Evolutionary conservation across 2,113 vertebrate species (phyloP), one percentile per base, ranked within the genome.

Genomic region (Mionectes macconnelli): DNA sequence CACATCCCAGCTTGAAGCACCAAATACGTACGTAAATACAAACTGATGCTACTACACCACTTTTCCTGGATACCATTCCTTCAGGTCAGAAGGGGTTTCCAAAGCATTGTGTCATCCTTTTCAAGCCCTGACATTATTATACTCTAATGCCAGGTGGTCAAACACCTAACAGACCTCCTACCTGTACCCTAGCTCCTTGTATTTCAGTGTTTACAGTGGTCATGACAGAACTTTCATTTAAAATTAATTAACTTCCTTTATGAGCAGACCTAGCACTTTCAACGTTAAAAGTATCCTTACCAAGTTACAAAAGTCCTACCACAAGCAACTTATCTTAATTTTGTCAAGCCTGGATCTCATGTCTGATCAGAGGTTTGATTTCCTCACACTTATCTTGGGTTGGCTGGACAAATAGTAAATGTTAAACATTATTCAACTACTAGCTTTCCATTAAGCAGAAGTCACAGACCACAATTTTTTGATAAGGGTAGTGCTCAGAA

Each of bases 31-130:
- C 13, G 4, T 25, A 86, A 56, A 59, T 33, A 52, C 23, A 74
- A 74, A 66, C 19, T 1, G 7, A 31, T 57, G 37, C 22, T 49
- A 64, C 35, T 37, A 15, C 4, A 63, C 4, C 8, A 3, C 17
- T 67, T 27, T 19, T 14, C 13, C 18, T 47, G 11, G 6, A 7
- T 16, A 44, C 21, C 0, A 0, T 6, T 67, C 15, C 39, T 73
- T 39, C 42, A 57, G 28, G 28, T 59, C 31, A 37, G 14, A 50
- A 42, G 7, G 12, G 12, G 15, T 70, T 87, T 56, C 50, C 39
- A 40, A 70, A 53, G 17, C 5, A 8, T 24, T 5, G 0, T 18
- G 57, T 78, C 15, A 39, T 27, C 6, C 5, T 78, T 10, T 70
- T 75, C 39, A 67, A 40, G 12, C 12, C 23, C 16, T 39, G 33